Conservation (phyloP, 1,140 invertebrate genomes). For the Drosophila pectinifera region DNA sequence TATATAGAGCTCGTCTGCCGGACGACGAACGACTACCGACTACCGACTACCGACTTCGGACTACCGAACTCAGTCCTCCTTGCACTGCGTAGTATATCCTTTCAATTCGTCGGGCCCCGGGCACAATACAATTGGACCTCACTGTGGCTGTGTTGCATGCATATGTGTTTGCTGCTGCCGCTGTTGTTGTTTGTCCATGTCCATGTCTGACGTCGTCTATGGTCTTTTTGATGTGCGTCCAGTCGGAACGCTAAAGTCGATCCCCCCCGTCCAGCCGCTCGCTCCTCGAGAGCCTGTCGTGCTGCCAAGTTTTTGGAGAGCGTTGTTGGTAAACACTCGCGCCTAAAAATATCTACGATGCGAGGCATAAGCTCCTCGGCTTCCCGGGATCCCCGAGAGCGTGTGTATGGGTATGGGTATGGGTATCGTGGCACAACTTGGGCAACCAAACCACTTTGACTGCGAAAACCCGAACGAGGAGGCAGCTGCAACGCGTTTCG, state of each 20-base stretch:
- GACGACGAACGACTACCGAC: slow-evolving; percentile 21
- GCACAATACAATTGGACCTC: slow-evolving; percentile 59
- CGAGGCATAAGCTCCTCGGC: slow-evolving; percentile 49
- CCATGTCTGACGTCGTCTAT: slow-evolving; percentile 64
- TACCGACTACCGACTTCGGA: slow-evolving; percentile 1
- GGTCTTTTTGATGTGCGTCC: slow-evolving; percentile 71
- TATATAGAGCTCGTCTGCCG: slow-evolving; percentile 67
- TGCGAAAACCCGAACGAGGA: slow-evolving; percentile 52
- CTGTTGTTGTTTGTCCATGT: slow-evolving; percentile 51
- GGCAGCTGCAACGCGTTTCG: slow-evolving; percentile 82
- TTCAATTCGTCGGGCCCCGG: slow-evolving; percentile 58
- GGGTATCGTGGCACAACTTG: slow-evolving; percentile 73
- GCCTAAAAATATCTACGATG: slow-evolving; percentile 70
- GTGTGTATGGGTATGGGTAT: slow-evolving; percentile 29
- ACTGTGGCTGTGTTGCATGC: slow-evolving; percentile 11
- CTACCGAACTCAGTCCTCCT: slow-evolving; percentile 23
- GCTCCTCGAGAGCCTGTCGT: slow-evolving; percentile 29
- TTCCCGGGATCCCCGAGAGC: slow-evolving; percentile 1
- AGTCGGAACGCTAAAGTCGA: slow-evolving; percentile 71
- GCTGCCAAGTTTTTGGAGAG: slow-evolving; percentile 69
- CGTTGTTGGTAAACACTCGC: slow-evolving; percentile 76
- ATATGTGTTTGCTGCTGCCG: slow-evolving; percentile 21
- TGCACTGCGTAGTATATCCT: slow-evolving; percentile 54
- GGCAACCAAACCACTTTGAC: slow-evolving; percentile 77
- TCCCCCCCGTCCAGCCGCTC: not conserved